These are phyloP conservation scores for Tenodera sinensis DNA, from an alignment of 2,888 invertebrate genomes.

Conservation along the genomic window DNA sequence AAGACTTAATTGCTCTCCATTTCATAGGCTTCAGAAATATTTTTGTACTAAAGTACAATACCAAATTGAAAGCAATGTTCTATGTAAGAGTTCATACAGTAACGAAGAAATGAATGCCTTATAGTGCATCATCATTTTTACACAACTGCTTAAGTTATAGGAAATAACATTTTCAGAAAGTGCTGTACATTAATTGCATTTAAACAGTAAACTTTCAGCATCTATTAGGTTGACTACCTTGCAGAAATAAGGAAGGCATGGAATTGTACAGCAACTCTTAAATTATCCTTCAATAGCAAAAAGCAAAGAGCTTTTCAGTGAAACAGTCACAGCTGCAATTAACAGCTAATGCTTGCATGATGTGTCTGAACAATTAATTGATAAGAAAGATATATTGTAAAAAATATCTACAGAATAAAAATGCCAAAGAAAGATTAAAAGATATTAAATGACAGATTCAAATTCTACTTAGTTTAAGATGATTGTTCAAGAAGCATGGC, in stretches of 20 bases:
- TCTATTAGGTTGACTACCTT: not conserved
- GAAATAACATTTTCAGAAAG: not conserved
- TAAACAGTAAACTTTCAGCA: not conserved
- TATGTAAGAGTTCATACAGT: too few relatives aligned
- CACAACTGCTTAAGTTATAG: not conserved
- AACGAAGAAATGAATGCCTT: too few relatives aligned
- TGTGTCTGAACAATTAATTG: not conserved
- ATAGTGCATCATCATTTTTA: not conserved
- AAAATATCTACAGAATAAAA: not conserved
- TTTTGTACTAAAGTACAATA: too few relatives aligned
- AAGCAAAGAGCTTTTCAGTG: not conserved
- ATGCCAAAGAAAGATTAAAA: not conserved
- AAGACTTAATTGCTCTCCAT: too few relatives aligned
- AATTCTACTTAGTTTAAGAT: not conserved
- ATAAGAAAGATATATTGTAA: not conserved
- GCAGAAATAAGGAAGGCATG: not conserved
- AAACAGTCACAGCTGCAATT: not conserved
- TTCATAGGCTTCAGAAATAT: too few relatives aligned
- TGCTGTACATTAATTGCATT: not conserved
- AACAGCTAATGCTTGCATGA: not conserved
- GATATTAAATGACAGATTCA: not conserved
- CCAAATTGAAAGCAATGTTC: too few relatives aligned
- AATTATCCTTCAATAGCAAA: not conserved
- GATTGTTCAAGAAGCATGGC: not conserved
- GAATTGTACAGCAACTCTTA: not conserved